These are phyloP conservation scores for Lichenostomus cassidix DNA, from an alignment of 2,113 vertebrate species.

Conservation along the genomic window DNA sequence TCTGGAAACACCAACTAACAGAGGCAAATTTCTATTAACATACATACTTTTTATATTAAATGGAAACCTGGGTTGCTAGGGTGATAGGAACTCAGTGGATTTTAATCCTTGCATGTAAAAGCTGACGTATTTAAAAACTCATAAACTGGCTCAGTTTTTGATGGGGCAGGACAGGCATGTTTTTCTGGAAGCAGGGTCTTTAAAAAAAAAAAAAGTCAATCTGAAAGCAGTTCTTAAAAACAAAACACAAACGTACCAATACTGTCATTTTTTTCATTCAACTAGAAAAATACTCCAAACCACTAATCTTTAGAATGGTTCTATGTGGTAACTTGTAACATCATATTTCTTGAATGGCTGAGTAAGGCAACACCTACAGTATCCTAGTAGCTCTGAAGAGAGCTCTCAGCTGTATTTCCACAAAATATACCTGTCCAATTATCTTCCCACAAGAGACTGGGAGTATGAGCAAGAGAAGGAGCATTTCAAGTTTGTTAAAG, in stretches of 20 bases:
- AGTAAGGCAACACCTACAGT: not conserved
- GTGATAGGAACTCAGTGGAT: not conserved
- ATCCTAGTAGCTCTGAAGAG: not conserved
- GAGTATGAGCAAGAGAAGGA: not conserved
- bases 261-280: not conserved
- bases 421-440: not conserved
- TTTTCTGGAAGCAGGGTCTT: accelerated
- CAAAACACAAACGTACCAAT: not conserved
- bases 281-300: not conserved
- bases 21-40: not conserved
- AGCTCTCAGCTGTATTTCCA: not conserved
- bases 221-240: not conserved
- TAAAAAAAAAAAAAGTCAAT: not conserved
- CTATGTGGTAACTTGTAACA: not conserved
- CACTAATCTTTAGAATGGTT: not conserved
- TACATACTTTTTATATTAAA: accelerated
- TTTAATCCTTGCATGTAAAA: not conserved
- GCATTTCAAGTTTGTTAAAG: not conserved
- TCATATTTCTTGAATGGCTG: not conserved
- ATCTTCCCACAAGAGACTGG: not conserved
- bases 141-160: not conserved
- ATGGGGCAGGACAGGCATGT: not conserved
- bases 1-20: not conserved
- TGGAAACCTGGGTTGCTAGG: not conserved
- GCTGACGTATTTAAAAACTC: not conserved